Conservation (phyloP, 2,113 vertebrate species). For the Eulacestoma nigropectus region DNA sequence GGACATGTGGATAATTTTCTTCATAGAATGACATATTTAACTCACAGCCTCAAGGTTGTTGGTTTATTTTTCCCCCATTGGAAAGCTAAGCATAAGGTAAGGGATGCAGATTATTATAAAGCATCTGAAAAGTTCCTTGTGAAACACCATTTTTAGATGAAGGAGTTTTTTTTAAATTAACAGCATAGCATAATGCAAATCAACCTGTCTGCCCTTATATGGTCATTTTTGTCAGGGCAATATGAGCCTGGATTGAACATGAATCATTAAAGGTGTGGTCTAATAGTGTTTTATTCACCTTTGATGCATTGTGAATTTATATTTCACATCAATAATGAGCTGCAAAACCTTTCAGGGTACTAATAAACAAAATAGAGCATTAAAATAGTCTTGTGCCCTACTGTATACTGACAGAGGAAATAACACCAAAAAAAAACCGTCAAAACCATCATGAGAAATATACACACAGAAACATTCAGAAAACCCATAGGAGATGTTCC, state of each 20-base stretch:
- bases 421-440: not conserved
- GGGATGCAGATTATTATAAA: not conserved
- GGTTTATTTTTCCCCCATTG: not conserved
- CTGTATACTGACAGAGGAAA: not conserved
- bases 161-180: not conserved
- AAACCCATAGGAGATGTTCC: not conserved
- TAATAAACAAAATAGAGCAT: not conserved
- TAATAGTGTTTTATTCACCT: not conserved
- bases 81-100: not conserved
- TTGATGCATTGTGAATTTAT: not conserved
- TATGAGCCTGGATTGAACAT: not conserved
- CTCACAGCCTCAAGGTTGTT: not conserved
- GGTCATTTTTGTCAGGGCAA: not conserved
- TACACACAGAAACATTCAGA: not conserved
- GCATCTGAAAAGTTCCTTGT: not conserved
- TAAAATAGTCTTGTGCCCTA: not conserved
- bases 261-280: not conserved
- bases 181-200: not conserved
- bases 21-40: not conserved
- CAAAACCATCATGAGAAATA: not conserved
- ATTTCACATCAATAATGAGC: not conserved
- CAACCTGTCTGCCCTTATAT: not conserved
- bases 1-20: not conserved
- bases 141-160: not conserved
- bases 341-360: not conserved